Conservation (phyloP, 2,888 invertebrate species). For the Ophion slaviceki region DNA sequence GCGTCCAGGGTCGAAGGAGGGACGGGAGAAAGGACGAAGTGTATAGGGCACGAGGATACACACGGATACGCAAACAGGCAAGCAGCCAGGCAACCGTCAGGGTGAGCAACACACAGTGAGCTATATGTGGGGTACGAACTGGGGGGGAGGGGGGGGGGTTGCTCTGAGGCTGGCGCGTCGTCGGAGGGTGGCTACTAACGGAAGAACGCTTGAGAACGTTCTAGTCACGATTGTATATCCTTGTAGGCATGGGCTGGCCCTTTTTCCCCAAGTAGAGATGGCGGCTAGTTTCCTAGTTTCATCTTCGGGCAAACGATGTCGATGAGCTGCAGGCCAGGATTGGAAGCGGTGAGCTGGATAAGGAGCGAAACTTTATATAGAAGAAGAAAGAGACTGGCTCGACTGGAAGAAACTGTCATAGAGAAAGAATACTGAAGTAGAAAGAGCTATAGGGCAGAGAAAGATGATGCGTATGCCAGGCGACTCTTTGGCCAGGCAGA, state of each 20-base stretch:
- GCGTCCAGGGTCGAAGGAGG: constrained; percentile 61
- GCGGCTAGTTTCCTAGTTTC: constrained; percentile 31
- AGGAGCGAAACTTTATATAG: constrained; percentile 1
- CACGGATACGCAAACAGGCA: constrained; percentile 59
- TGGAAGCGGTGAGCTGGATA: constrained; percentile 15
- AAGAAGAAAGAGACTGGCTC: constrained; percentile 31
- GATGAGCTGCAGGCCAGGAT: not conserved
- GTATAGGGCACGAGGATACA: constrained; percentile 53
- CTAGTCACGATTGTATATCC: constrained; percentile 22
- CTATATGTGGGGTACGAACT: constrained; percentile 41
- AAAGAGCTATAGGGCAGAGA: not conserved
- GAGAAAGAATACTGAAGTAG: not conserved
- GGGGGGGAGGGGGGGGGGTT: constrained; percentile 34
- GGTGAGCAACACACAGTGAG: constrained; percentile 32
- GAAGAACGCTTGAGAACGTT: constrained; percentile 51
- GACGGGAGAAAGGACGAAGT: constrained; percentile 48
- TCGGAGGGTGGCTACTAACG: constrained; percentile 45
- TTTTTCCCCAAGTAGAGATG: constrained; percentile 50
- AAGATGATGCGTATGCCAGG: not conserved
- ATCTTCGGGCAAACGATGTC: constrained; percentile 34
- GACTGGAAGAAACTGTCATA: constrained; percentile 33
- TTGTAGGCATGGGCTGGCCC: constrained; percentile 32
- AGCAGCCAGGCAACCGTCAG: constrained; percentile 44
- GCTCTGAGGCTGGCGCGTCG: constrained; percentile 56
- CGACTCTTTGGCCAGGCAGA: not conserved